Evolutionary conservation across 2,888 invertebrate species (phyloP), one percentile per base, ranked within the genome.

Genomic region (Gymnosoma rotundatum): DNA sequence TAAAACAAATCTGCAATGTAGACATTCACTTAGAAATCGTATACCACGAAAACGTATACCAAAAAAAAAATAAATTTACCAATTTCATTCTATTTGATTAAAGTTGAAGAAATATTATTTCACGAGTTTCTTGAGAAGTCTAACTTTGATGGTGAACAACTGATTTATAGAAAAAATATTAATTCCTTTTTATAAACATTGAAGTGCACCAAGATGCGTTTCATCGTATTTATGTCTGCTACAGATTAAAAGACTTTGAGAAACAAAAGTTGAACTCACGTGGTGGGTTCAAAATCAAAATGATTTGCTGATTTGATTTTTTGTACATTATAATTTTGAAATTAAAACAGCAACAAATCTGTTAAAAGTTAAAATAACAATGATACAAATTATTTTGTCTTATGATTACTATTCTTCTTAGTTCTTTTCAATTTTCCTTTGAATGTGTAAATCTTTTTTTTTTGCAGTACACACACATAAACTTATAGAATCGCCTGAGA

Each of bases 221-320:
- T 61, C 25, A 50, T 21, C 63, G 32, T 14, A n/a, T 25, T 25
- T 25, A 25, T 64, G 63, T 12, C 18, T 48, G 50, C 52, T n/a
- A 20, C 54, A 32, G 54, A 18, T 18, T 67, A 2, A 32, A 56
- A 63, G 56, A 12, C 12, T 72, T 66, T 79, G 48, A 36, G 78
- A 32, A 75, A 79, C 20, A 66, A 12, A 50, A 45, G 14, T 21
- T 69, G 78, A 84, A 64, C 84, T 84, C 84, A 84, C 84, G 84
- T 81, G 69, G 32, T 58, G n/a, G 69, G 84, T 84, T 84, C 84
- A 84, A 84, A 84, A 84, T 70, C 84, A 84, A 78, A 50, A 63
- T 69, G 21, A 32, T 73, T 45, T 63, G 14, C 20, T 73, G 56
- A 32, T 61, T 61, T 42, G 52, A 60, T 80, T 75, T 58, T 70